These are phyloP conservation scores for Ctenosaura bakeri DNA, from an alignment of 2,797 vertebrate species.

Conservation along the genomic window DNA sequence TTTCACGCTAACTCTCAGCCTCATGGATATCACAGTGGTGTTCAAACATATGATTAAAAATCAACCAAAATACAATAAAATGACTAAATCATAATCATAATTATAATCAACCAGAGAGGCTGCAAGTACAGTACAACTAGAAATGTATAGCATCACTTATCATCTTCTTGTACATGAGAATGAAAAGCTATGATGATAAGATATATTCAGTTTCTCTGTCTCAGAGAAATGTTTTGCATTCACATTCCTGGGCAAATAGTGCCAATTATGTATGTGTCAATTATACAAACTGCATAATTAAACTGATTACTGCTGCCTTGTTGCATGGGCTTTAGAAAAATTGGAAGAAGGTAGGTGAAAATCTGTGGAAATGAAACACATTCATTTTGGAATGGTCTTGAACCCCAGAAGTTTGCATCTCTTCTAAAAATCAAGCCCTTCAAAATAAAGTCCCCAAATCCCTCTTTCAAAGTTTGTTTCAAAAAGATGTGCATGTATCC, in stretches of 20 bases:
- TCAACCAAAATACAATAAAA: background rate
- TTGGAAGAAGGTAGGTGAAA: background rate
- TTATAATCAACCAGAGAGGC: background rate
- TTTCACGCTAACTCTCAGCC: background rate
- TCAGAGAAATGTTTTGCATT: no score
- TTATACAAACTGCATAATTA: no score
- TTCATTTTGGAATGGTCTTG: background rate
- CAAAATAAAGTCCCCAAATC: background rate
- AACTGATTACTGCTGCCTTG: no score
- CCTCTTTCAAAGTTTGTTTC: background rate
- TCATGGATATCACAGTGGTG: background rate
- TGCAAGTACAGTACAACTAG: background rate
- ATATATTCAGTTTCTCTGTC: no score
- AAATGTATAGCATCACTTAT: background rate
- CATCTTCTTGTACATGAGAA: no score
- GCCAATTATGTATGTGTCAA: no score
- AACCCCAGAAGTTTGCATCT: background rate
- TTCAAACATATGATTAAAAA: background rate
- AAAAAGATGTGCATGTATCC: background rate
- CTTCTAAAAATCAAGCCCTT: background rate
- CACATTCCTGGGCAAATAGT: no score
- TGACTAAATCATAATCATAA: background rate
- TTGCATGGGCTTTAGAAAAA: no score
- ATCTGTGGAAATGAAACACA: background rate
- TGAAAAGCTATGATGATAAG: no score